These are phyloP conservation scores for Neoitamus cyanurus DNA, from an alignment of 2,888 invertebrate species.

Conservation along the genomic window DNA sequence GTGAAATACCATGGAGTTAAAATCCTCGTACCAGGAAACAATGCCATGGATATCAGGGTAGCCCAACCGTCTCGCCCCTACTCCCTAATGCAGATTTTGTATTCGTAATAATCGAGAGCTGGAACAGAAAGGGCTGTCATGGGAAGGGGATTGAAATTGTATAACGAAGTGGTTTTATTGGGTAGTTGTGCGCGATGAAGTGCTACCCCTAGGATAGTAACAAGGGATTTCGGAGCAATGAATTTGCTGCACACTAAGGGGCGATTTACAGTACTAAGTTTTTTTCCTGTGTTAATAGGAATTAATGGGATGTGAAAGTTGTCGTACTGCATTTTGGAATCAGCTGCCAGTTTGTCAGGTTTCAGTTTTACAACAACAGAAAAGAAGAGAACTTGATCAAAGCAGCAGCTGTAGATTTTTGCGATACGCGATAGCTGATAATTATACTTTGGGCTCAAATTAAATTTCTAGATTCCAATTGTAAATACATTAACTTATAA, in stretches of 20 bases:
- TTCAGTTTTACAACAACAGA: not conserved
- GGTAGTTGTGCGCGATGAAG: not conserved
- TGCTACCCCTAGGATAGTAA: not conserved
- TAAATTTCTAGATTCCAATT: no score
- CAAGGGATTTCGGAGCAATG: not conserved
- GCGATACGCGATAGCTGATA: not conserved
- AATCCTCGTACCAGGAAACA: not conserved
- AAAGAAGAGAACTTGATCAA: not conserved
- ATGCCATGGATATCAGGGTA: not conserved
- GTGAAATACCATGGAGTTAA: not conserved
- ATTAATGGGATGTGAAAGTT: not conserved
- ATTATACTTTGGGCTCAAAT: no score
- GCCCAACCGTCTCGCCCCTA: not conserved
- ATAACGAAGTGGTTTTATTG: not conserved
- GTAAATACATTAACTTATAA: no score
- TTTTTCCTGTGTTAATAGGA: not conserved
- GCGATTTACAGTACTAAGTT: not conserved
- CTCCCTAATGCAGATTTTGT: not conserved
- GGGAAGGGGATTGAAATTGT: not conserved
- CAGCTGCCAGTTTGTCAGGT: not conserved
- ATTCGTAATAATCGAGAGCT: not conserved
- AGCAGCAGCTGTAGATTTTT: not conserved
- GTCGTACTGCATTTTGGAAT: not conserved
- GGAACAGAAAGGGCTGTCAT: not conserved
- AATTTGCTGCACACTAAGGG: not conserved